Base-by-base conservation (phyloP, 1,140 invertebrate species). In the Drosophila nannoptera region DNA sequence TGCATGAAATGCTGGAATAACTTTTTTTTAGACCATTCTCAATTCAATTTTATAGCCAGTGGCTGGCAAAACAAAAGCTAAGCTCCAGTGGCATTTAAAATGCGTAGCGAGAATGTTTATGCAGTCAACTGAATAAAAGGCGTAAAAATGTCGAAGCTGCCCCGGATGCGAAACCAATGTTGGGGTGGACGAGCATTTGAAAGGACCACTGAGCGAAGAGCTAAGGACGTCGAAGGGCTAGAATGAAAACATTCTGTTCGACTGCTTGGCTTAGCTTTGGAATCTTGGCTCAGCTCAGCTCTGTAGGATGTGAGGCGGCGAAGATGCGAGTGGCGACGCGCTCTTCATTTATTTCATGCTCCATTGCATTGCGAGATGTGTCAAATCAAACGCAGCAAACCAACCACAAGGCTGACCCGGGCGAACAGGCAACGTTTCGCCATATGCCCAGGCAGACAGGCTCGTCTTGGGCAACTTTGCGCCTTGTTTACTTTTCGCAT, bases 61-160 rank as follows among this genome's bases (percentile, higher is more conserved):
- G 46, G 55, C 55, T 66, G 48, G 36, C 38, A 56, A 73, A 54
- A 68, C 71, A 78, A 74, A 63, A 64, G 52, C 69, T 70, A 46
- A 59, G 33, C 63, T 54, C 45, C 36, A 40, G 40, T 45, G 36
- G 52, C 64, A 69, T 82, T 82, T 82, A 75, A 82, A 82, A 83
- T 82, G 78, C 78, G 78, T 77, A 75, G 56, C 61, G 63, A 81
- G 69, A 78, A 72, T 53, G 50, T 78, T 72, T 72, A 82, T 71
- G 72, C 78, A 82, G 75, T 83, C 78, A 74, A 83, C 75, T 83
- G 78, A 73, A 72, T 83, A 67, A 78, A 83, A 82, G 78, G 77
- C 75, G 78, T 82, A 78, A 82, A 80, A 81, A 77, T 74, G 74
- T 74, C 78, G 66, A 66, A 70, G 31, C 40, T 62, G 6, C 49